phyloP scores from a whole-genome alignment of 2,888 invertebrate genomes.

The Limnephilus rhombicus region DNA sequence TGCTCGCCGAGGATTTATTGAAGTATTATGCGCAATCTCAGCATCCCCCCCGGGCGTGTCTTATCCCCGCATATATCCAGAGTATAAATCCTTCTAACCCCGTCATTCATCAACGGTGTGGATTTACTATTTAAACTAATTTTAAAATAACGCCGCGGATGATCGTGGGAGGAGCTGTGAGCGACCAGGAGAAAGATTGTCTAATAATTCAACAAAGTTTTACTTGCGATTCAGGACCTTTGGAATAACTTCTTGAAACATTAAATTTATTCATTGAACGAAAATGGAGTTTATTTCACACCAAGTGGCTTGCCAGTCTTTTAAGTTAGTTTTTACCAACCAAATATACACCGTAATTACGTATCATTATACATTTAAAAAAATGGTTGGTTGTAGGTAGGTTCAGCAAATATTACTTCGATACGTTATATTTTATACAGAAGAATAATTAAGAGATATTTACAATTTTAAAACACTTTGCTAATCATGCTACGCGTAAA shows the following conservation, averaged over 20 bases:
- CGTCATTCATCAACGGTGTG: slow-evolving; percentile 55
- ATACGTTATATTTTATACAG: too few species aligned
- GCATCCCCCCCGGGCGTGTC: slow-evolving; percentile 56
- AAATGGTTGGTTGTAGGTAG: too few species aligned
- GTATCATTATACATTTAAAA: too few species aligned
- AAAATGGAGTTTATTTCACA: background rate
- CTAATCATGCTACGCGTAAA: too few species aligned
- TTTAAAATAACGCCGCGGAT: slow-evolving; percentile 35
- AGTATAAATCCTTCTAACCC: slow-evolving; percentile 56
- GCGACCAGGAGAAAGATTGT: background rate
- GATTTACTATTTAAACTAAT: slow-evolving; percentile 48
- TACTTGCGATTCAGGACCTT: background rate
- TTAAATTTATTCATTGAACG: background rate
- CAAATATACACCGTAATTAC: too few species aligned
- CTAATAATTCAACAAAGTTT: background rate
- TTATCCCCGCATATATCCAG: slow-evolving; percentile 38
- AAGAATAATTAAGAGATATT: too few species aligned
- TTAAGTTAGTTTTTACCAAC: too few species aligned
- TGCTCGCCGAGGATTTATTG: slow-evolving; percentile 64
- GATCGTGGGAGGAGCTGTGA: slow-evolving; percentile 24
- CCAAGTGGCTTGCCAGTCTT: too few species aligned
- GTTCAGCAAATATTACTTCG: too few species aligned
- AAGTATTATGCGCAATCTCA: slow-evolving; percentile 67
- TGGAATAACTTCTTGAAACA: background rate
- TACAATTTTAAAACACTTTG: too few species aligned